Percentiles rank a stretch among this genome's conserved stretches.
Conservation (phyloP, 2,888 invertebrate species). For the Nudaria mundana region DNA sequence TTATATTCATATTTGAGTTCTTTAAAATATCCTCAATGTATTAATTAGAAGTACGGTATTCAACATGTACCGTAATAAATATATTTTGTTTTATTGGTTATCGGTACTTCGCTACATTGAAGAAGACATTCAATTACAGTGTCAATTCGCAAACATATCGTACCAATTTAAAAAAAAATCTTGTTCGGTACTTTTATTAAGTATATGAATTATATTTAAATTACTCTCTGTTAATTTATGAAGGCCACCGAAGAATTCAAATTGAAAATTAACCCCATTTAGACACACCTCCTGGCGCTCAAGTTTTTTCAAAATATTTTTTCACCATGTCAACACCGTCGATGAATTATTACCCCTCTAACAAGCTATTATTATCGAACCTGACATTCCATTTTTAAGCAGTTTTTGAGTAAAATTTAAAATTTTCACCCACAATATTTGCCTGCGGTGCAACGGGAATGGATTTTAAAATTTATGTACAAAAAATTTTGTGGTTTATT, state of each 20-base stretch:
- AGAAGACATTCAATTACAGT: constrained; percentile 34
- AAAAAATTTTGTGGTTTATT: constrained; percentile 43
- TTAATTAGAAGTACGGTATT: too few species aligned
- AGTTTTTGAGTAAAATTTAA: constrained; percentile 68
- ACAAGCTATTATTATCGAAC: constrained; percentile 72
- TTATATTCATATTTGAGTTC: background rate
- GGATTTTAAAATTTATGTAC: constrained; percentile 67
- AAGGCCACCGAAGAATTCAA: constrained; percentile 70
- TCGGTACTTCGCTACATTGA: constrained; percentile 35
- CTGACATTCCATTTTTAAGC: constrained; percentile 74
- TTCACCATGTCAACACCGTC: constrained; percentile 70
- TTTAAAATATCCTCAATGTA: too few species aligned
- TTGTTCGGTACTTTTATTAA: constrained; percentile 53
- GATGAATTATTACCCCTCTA: constrained; percentile 72
- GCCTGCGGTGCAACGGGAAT: constrained; percentile 66
- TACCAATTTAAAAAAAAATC: constrained; percentile 52
- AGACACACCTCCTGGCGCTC: constrained; percentile 69
- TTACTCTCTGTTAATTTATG: constrained; percentile 58
- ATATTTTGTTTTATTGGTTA: constrained; percentile 36
- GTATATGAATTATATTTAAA: constrained; percentile 60
- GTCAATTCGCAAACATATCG: constrained; percentile 43
- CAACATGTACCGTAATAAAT: constrained; percentile 21
- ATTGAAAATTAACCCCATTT: constrained; percentile 79
- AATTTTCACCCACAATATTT: constrained; percentile 58
- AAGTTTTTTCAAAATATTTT: constrained; percentile 55